Evolutionary conservation across 2,888 invertebrate genomes (phyloP), one percentile per base, ranked within the genome.

Genomic region (Didymodactylos carnosus): DNA sequence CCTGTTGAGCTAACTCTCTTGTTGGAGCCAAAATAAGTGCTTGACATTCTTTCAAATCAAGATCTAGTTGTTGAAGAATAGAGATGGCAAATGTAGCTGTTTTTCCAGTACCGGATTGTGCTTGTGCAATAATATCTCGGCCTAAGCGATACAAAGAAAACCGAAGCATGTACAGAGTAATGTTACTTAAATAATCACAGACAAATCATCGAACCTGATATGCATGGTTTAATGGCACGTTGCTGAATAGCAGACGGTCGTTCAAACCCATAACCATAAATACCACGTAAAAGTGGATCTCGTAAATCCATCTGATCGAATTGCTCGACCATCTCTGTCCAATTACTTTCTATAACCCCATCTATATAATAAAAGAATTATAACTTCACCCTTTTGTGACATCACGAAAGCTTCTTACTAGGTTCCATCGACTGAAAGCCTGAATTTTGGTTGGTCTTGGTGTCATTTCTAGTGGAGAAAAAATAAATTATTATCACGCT

Each of bases 81-180:
- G 95, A 93, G 85, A 99, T 94, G 74, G 95, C 94, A 86, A 99
- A 99, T 40, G 98, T 99, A 77, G 98, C 98, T 73, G 98, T 99
- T 86, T 99, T 99, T 78, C 98, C 98, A 84, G 98, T 99, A 84
- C 89, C 97, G 79, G 98, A 98, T 87, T 98, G 98, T 78, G 98
- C 98, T 86, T 98, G 98, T 80, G 98, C 98, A 86, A 99, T 98
- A 76, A 98, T 97, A 86, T 99, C 98, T 81, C 89, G 90, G 76
- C 93, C 94, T 74, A n/a, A 29, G 35, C 6, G 40, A 27, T 39
- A 49, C 13, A 49, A 23, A 10, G 7, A 49, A 49, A 11, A 49
- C 4, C 23, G 25, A 3, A 11, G 10, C 8, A 0, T 23, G 25
- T 11, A 2, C 2, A n/a, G n/a, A n/a, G n/a, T n/a, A n/a, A n/a